Base-by-base conservation (phyloP, 2,797 vertebrate genomes). In the Mycteria americana region DNA sequence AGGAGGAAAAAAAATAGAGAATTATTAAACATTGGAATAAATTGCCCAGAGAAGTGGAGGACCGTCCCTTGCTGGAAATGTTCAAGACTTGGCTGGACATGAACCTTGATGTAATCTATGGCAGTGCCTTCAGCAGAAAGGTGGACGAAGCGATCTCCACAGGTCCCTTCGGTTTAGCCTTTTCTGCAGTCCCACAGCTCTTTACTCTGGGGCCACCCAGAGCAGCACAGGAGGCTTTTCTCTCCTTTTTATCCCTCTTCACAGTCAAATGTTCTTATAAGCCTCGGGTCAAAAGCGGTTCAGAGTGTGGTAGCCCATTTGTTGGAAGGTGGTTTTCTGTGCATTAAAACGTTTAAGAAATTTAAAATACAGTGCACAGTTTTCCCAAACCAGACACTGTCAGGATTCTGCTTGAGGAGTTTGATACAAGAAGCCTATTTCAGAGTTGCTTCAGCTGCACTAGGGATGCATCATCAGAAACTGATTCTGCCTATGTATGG, bases 341-440 rank as follows among this genome's bases (percentile, higher is more conserved):
- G 12, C n/a, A 2, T 64, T 63, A 30, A 72, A 79, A 83, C 45
- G 62, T 50, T 79, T 45, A 45, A 77, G 56, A 54, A 56, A 72
- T 59, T 75, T 59, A 35, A 90, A 94, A 72, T 33, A 56, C 11
- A 64, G 50, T 7, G 22, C 13, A 5, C 1, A 13, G 2, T 23
- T 81, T 35, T 67, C 46, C 73, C 45, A 90, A 95, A 78, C 6
- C 54, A 79, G 76, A n/a, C 48, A 56, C 33, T 60, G 63, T 92
- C 33, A 41, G 93, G 93, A 80, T 90, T 31, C 54, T 87, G 83
- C 94, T 88, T 11, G 80, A 92, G 85, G 88, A 86, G 56, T 60
- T 79, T 56, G 70, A 70, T 79, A 41, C 23, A 30, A 27, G 85
- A 54, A 41, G 60, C 48, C 12, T 56, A 17, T 60, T 89, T 93